Evolutionary conservation across 2,797 vertebrate species (phyloP), one percentile per base, ranked within the genome.

Genomic region (Takifugu rubripes): DNA sequence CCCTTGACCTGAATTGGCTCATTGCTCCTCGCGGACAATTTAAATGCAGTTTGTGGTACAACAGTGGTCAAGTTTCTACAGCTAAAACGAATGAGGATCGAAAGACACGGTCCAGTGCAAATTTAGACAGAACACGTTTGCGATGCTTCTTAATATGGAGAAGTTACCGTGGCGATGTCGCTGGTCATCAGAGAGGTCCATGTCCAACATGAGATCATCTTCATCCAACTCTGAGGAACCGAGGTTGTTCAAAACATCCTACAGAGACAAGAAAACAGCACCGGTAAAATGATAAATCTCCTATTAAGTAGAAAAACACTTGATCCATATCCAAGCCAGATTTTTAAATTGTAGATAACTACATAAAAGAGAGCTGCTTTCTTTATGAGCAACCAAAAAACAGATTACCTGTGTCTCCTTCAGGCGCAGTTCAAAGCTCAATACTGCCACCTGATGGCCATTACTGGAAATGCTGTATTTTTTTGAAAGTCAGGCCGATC

Each of bases 161-260:
- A 46, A 27, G 72, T 88, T 93, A 98, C 96, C 94, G 21, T 94
- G 92, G 52, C 60, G 92, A 78, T 89, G 93, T 25, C 93, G 91
- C 44, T 96, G 95, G 57, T 99, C 96, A 59, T 99, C 96, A 40
- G 94, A 91, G 72, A 97, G 93, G 78, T 99, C 97, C 78, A 98
- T 84, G 79, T 99, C 97, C 72, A 99, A 87, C 97, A 98, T 99
- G 14, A 99, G 89, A 77, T 98, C 97, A 77, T 99, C 97, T 83
- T 99, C 97, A 84, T 99, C 97, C 75, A 98, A 77, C 75, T 98
- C 96, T 66, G 95, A 98, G 29, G 97, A 99, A 27, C 96, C 96
- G 84, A 99, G 85, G 77, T 97, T 94, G 89, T 97, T 98, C 8
- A 89, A 50, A 36, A 88, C 77, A 54, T 88, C 88, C 88, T 90